These are phyloP conservation scores for Thysanoteuthis rhombus DNA, from an alignment of 2,888 invertebrate species.

Conservation along the genomic window DNA sequence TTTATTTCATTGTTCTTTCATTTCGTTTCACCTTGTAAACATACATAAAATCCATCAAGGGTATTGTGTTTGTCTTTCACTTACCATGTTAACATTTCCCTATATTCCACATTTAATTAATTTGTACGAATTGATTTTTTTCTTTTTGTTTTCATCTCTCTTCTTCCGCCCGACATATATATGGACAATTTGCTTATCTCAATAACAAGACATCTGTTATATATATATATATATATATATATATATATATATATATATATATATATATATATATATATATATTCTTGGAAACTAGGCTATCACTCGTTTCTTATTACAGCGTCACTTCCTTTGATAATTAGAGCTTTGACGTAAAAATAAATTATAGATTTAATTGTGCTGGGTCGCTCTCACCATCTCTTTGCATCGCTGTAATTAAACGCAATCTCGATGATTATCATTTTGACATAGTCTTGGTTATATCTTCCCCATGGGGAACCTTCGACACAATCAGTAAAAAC, in stretches of 20 bases:
- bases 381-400: no score
- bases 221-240: background rate
- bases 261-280: background rate
- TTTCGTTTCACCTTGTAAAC: background rate
- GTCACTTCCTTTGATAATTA: no score
- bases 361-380: no score
- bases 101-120: background rate
- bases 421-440: no score
- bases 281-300: background rate
- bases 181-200: background rate
- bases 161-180: background rate
- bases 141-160: background rate
- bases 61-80: background rate
- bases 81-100: background rate
- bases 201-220: background rate
- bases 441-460: no score
- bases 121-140: no score
- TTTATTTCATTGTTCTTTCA: background rate
- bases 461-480: no score
- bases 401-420: no score
- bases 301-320: no score
- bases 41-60: background rate
- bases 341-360: no score
- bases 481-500: no score
- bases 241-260: background rate